Percentiles rank a stretch among this genome's conserved stretches.
Evolutionary conservation across 2,113 vertebrate species (phyloP).

Genomic region (Polypterus senegalus): DNA sequence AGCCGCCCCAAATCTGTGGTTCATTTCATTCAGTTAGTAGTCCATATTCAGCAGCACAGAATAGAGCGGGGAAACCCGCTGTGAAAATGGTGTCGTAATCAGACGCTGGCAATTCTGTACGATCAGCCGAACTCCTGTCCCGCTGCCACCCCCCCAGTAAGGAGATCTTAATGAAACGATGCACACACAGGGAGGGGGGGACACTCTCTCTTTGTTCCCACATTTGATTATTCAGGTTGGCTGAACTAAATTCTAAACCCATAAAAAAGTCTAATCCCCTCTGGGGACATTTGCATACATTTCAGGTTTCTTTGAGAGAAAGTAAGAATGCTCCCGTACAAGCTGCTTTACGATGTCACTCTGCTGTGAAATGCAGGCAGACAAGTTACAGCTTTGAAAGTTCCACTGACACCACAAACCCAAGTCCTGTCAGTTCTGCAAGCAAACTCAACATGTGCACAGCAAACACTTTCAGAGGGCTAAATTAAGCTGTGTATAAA

Average conservation of each 20-base stretch:
- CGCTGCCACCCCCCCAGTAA: slow-evolving; percentile 38
- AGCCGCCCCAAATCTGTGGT: slow-evolving; percentile 66
- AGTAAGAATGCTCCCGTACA: slow-evolving; percentile 22
- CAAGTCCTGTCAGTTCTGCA: too few relatives aligned
- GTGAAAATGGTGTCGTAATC: slow-evolving; percentile 99
- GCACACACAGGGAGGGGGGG: slow-evolving; percentile 37
- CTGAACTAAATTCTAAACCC: slow-evolving; percentile 73
- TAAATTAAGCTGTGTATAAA: too few relatives aligned
- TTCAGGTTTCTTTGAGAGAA: slow-evolving; percentile 24
- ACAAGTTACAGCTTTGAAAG: slow-evolving; percentile 54
- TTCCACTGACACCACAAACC: slow-evolving; percentile 23
- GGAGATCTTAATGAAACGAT: slow-evolving; percentile 81
- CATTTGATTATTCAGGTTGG: slow-evolving; percentile 87
- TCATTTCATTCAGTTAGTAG: slow-evolving; percentile 79
- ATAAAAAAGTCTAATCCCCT: slow-evolving; percentile 67
- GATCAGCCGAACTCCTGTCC: slow-evolving; percentile 65
- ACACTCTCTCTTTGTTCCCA: slow-evolving; percentile 67
- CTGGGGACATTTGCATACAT: slow-evolving; percentile 70
- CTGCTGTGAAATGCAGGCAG: slow-evolving; percentile 59
- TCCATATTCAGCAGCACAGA: slow-evolving; percentile 88
- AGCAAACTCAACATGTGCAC: too few relatives aligned
- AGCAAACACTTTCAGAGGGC: too few relatives aligned
- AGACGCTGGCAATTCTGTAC: slow-evolving; percentile 85
- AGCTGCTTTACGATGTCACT: slow-evolving; percentile 60
- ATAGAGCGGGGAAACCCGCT: slow-evolving; percentile 86